These are phyloP conservation scores for Crotalus tigris DNA, from an alignment of 2,113 vertebrate genomes.

Conservation along the genomic window DNA sequence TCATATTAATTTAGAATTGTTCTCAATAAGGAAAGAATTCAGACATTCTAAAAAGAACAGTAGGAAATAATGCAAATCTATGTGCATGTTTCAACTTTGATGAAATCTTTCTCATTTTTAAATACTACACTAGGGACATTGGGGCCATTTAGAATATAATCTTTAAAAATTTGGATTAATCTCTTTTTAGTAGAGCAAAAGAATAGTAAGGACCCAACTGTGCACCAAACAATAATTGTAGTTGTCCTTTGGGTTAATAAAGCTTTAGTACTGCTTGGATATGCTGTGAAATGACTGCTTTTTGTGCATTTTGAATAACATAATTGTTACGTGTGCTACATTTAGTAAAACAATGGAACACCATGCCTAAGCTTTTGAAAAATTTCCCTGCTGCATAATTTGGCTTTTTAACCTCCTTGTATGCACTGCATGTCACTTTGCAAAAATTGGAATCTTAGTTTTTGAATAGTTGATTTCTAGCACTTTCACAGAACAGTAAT, in stretches of 20 bases:
- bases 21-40: neutral
- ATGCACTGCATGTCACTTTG: neutral
- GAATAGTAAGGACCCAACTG: neutral
- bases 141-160: neutral
- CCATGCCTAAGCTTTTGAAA: neutral
- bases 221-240: neutral
- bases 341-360: neutral
- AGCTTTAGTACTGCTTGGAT: neutral
- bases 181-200: neutral
- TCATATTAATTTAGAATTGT: neutral
- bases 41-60: neutral
- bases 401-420: neutral
- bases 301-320: neutral
- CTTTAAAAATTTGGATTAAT: neutral
- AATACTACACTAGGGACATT: neutral
- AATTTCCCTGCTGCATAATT: neutral
- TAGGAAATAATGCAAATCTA: neutral
- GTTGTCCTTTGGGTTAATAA: neutral
- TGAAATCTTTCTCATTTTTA: neutral
- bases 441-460: neutral
- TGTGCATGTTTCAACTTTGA: neutral
- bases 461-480: neutral
- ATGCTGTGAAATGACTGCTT: neutral
- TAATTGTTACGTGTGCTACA: neutral
- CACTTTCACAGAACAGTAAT: neutral